These are phyloP conservation scores for Perca flavescens DNA, from an alignment of 2,113 vertebrate genomes.

Conservation along the genomic window DNA sequence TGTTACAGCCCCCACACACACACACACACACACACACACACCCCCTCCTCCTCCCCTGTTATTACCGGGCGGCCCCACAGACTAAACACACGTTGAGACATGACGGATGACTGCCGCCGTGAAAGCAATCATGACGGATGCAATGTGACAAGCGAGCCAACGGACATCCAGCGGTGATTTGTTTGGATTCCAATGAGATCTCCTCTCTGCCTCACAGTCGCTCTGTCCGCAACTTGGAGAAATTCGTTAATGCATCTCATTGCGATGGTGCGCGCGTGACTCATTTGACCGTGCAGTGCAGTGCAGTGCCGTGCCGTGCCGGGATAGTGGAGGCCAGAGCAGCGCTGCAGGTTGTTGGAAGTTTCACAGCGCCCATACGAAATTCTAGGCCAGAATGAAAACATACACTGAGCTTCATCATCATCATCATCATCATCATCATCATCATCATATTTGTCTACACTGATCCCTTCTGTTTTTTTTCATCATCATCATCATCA, in stretches of 20 bases:
- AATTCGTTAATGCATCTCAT: slow-evolving; percentile 34
- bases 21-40: not conserved
- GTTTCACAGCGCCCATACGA: not conserved
- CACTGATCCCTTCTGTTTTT: no score
- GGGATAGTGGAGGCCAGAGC: slow-evolving; percentile 14
- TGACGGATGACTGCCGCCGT: slow-evolving; percentile 28
- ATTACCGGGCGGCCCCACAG: slow-evolving; percentile 12
- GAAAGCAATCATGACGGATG: slow-evolving; percentile 44
- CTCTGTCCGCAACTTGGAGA: slow-evolving; percentile 3
- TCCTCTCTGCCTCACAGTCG: not conserved
- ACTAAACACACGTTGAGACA: slow-evolving; percentile 39
- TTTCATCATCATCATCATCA: not conserved
- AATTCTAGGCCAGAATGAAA: not conserved
- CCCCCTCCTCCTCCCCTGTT: not conserved
- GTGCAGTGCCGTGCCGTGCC: slow-evolving; percentile 13
- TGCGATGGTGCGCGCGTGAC: slow-evolving; percentile 20
- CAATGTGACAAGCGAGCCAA: slow-evolving; percentile 40
- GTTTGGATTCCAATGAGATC: slow-evolving; percentile 28
- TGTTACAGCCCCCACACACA: not conserved
- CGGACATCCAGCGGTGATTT: slow-evolving; percentile 23
- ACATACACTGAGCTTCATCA: not conserved
- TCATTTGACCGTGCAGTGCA: slow-evolving; percentile 26
- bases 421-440: not conserved
- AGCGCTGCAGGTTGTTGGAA: slow-evolving; percentile 17
- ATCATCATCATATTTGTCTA: not conserved